These are phyloP conservation scores for Marmota monax DNA, from an alignment of 2,113 vertebrate species.

Conservation along the genomic window DNA sequence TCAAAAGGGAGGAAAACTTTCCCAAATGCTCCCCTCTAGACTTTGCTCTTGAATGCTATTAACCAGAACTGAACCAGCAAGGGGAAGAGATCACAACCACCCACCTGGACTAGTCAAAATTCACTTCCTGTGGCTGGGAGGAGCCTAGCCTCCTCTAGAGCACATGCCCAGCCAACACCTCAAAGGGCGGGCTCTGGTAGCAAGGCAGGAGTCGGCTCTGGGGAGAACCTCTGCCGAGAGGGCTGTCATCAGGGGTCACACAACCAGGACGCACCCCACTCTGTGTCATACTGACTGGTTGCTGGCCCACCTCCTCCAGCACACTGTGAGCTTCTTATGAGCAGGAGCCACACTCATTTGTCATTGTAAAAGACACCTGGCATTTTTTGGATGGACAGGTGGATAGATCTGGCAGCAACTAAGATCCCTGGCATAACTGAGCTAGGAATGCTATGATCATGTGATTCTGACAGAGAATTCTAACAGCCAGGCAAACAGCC, in stretches of 20 bases:
- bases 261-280: not conserved
- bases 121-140: not conserved
- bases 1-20: not conserved
- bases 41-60: not conserved
- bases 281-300: not conserved
- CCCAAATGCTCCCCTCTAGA: not conserved
- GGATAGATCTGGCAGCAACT: not conserved
- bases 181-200: not conserved
- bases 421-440: not conserved
- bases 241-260: no score
- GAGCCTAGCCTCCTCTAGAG: not conserved
- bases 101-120: not conserved
- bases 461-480: not conserved
- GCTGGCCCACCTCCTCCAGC: not conserved
- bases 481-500: not conserved
- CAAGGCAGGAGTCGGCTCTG: not conserved
- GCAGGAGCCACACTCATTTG: not conserved
- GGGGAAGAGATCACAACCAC: not conserved
- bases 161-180: not conserved
- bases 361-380: not conserved
- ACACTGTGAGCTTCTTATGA: not conserved
- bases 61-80: not conserved
- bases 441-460: not conserved
- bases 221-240: not conserved
- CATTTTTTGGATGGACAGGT: not conserved